These are phyloP conservation scores for Globia sparganii DNA, from an alignment of 2,888 invertebrate species.

Conservation along the genomic window DNA sequence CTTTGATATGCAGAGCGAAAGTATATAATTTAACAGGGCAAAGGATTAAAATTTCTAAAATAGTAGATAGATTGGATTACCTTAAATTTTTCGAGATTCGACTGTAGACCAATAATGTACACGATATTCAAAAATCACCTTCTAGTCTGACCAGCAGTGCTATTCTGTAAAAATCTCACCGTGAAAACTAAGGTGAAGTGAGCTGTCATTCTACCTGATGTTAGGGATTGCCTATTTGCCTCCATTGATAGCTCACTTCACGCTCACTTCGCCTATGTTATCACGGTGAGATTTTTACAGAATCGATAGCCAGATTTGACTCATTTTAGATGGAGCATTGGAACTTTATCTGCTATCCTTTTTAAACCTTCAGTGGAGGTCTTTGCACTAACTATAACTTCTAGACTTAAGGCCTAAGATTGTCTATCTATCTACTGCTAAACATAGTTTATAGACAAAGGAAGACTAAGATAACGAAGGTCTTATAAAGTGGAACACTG, in stretches of 20 bases:
- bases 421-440: fast-evolving
- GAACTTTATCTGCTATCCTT: background rate
- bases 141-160: background rate
- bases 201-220: too few relatives aligned
- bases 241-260: too few relatives aligned
- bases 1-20: background rate
- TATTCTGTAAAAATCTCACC: too few relatives aligned
- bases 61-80: background rate
- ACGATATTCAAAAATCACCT: background rate
- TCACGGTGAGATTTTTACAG: too few relatives aligned
- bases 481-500: background rate
- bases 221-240: too few relatives aligned
- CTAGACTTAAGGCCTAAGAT: background rate
- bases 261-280: too few relatives aligned
- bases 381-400: background rate
- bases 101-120: background rate
- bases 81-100: too few relatives aligned
- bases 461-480: background rate
- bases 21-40: conserved; percentile 1
- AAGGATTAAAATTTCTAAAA: background rate
- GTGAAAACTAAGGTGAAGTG: too few relatives aligned
- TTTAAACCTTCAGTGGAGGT: background rate
- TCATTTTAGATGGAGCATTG: too few relatives aligned
- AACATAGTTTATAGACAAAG: too few relatives aligned
- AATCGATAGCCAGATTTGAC: too few relatives aligned